Conservation (phyloP, 2,113 vertebrate genomes). For the Pimephales promelas region DNA sequence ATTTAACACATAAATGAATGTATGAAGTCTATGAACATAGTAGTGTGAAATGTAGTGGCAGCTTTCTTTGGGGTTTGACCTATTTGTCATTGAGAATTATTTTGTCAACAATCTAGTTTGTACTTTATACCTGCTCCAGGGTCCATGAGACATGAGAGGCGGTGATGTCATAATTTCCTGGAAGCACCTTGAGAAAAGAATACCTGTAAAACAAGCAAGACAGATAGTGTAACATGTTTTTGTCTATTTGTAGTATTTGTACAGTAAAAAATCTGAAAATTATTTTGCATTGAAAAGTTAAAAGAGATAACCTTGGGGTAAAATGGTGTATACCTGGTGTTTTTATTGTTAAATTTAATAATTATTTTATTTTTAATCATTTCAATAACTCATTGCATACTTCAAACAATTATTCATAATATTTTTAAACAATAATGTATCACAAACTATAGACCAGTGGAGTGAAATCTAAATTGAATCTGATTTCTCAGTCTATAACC, state of each 20-base stretch:
- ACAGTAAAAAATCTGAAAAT: background rate
- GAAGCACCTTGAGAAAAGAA: conserved; percentile 93
- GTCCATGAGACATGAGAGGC: conserved; percentile 92
- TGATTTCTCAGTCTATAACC: background rate
- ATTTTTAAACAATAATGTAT: background rate
- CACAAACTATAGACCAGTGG: background rate
- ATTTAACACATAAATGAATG: background rate
- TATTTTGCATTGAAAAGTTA: background rate
- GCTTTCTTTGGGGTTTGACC: background rate
- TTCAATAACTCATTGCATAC: background rate
- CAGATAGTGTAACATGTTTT: background rate
- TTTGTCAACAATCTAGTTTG: conserved; percentile 20
- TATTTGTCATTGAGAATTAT: background rate
- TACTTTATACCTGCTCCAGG: conserved; percentile 84
- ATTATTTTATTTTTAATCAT: background rate
- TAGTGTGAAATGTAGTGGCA: background rate
- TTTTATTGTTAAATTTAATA: background rate
- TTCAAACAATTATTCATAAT: background rate
- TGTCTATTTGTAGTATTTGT: background rate
- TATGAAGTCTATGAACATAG: background rate
- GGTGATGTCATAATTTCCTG: conserved; percentile 91
- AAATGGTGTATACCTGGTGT: background rate
- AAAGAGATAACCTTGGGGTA: background rate
- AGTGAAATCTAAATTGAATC: background rate
- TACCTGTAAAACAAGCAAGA: conserved; percentile 76